phyloP scores from a whole-genome alignment of 2,797 vertebrate genomes.

The Galago senegalensis region DNA sequence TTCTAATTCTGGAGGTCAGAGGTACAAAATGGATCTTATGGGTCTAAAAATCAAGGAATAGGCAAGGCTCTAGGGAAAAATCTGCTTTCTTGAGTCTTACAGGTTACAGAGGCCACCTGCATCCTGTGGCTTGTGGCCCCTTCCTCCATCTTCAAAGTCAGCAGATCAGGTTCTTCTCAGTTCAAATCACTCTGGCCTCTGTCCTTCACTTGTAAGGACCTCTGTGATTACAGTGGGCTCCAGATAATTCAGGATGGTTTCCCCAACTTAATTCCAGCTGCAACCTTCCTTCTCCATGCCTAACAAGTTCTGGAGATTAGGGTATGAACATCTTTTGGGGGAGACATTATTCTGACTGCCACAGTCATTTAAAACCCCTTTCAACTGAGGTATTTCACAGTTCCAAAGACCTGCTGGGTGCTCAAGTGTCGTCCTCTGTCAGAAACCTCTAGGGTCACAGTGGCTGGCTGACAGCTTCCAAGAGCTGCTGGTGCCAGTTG shows the following conservation, averaged over 20 bases:
- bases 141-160: background rate
- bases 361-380: background rate
- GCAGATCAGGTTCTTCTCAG: background rate
- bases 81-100: background rate
- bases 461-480: rapidly evolving
- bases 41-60: background rate
- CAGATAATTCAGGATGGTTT: background rate
- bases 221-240: background rate
- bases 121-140: background rate
- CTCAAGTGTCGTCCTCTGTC: background rate
- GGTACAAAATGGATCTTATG: background rate
- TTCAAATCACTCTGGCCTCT: background rate
- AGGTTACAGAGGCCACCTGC: background rate
- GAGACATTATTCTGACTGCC: too few species aligned
- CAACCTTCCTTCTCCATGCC: rapidly evolving
- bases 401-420: background rate
- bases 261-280: background rate
- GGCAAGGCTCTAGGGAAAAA: background rate
- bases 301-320: background rate
- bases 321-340: background rate
- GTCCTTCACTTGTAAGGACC: background rate
- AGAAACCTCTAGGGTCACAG: background rate
- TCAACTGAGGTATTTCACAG: background rate
- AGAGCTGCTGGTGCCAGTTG: background rate
- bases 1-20: background rate